Conservation (phyloP, 2,113 vertebrate genomes). For the Patagioenas fasciata region DNA sequence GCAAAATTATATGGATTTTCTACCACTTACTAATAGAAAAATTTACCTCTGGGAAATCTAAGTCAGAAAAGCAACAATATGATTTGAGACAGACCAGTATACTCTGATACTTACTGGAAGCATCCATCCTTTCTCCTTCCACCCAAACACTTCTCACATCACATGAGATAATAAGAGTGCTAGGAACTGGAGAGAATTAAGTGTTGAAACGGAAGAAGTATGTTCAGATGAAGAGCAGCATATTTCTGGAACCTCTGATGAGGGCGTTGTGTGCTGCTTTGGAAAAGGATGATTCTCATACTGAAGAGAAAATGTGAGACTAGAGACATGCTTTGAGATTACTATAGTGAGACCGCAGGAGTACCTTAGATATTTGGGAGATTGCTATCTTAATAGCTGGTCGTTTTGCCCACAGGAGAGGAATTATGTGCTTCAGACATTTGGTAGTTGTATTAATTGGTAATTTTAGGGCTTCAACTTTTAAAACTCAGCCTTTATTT, state of each 20-base stretch:
- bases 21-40: constrained; percentile 6
- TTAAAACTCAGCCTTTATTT: constrained; percentile 2
- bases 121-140: neutral
- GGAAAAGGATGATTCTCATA: neutral
- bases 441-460: constrained; percentile 4
- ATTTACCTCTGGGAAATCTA: constrained; percentile 27
- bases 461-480: constrained; percentile 1
- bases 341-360: neutral
- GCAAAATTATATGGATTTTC: constrained; percentile 26
- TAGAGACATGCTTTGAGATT: neutral
- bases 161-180: neutral
- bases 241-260: neutral
- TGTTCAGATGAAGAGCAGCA: neutral
- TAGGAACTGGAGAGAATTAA: neutral
- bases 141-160: neutral
- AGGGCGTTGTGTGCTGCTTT: neutral
- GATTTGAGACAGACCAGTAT: neutral
- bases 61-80: neutral
- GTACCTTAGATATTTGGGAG: neutral
- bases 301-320: neutral
- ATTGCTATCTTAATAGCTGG: neutral
- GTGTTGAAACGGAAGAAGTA: neutral
- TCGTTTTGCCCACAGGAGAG: neutral
- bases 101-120: neutral
- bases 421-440: neutral